These are phyloP conservation scores for Pavo muticus DNA, from an alignment of 2,113 vertebrate species.

Conservation along the genomic window DNA sequence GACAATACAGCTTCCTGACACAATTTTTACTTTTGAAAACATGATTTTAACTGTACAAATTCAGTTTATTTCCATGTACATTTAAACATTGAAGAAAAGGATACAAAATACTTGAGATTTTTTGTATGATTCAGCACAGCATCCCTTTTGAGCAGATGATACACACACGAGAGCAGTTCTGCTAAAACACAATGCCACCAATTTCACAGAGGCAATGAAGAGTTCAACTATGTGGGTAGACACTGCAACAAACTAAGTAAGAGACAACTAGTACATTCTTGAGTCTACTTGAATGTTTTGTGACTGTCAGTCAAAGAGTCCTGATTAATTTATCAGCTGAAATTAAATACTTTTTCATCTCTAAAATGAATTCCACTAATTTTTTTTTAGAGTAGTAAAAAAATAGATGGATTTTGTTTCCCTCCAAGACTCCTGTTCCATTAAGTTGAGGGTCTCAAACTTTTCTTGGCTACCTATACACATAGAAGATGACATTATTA, in stretches of 20 bases:
- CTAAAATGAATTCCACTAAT: accelerated
- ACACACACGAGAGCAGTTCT: background rate
- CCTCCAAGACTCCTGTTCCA: background rate
- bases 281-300: background rate
- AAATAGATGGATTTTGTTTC: background rate
- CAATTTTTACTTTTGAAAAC: background rate
- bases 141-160: background rate
- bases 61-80: background rate
- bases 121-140: background rate
- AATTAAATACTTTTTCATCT: background rate
- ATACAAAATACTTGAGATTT: background rate
- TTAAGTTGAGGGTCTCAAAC: background rate
- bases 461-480: background rate
- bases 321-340: background rate
- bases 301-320: background rate
- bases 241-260: background rate
- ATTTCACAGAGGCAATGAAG: background rate
- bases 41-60: background rate
- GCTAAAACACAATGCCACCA: background rate
- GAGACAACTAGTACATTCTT: background rate
- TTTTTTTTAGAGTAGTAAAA: background rate
- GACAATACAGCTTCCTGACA: background rate
- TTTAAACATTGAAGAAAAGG: background rate
- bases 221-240: background rate
- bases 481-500: background rate